Percentiles rank a stretch among this genome's conserved stretches.
Evolutionary conservation across 2,888 invertebrate species (phyloP).

Genomic region (Amblyteles armatorius): DNA sequence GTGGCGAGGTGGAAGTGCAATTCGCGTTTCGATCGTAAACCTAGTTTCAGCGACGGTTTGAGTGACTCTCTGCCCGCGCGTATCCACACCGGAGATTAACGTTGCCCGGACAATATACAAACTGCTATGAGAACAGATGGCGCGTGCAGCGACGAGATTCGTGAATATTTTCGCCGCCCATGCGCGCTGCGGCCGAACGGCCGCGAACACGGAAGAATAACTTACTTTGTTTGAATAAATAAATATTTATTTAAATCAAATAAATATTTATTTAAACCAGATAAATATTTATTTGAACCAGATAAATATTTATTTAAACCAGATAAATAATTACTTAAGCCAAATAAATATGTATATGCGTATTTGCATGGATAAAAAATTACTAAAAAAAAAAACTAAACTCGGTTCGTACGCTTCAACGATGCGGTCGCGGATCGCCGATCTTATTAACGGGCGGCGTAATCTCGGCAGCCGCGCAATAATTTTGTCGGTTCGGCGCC

Average conservation of each 20-base stretch:
- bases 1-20: conserved; percentile 37
- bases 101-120: conserved; percentile 3
- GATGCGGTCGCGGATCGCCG: conserved; percentile 56
- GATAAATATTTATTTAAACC: too few relatives aligned
- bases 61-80: conserved; percentile 3
- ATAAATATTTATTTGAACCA: too few relatives aligned
- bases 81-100: background rate
- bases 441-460: conserved; percentile 50
- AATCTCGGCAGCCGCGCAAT: conserved; percentile 50
- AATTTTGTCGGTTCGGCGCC: conserved; percentile 42
- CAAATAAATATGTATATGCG: too few relatives aligned
- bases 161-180: background rate
- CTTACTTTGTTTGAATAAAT: too few relatives aligned
- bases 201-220: background rate
- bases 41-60: conserved; percentile 53
- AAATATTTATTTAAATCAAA: too few relatives aligned
- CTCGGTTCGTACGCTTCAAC: conserved; percentile 38
- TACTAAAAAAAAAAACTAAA: background rate
- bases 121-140: background rate
- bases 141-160: background rate
- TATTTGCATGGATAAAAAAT: background rate
- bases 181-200: background rate
- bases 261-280: too few relatives aligned
- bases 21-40: conserved; percentile 63
- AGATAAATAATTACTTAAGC: too few relatives aligned